Base-by-base conservation (phyloP, 2,888 invertebrate genomes). In the Temnothorax unifasciatus region DNA sequence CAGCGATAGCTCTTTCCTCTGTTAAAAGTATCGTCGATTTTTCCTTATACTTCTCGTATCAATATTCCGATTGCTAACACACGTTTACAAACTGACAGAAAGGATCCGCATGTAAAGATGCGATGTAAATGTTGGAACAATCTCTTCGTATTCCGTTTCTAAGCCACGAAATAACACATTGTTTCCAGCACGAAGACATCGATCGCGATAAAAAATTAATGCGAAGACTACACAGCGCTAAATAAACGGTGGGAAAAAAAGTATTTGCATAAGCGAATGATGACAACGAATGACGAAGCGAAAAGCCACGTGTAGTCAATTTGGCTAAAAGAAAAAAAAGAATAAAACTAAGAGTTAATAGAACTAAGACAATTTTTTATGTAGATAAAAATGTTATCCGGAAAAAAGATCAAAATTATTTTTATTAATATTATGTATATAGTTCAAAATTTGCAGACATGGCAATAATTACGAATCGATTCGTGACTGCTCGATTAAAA, bases 121-220 rank as follows among this genome's bases (percentile, higher is more conserved):
- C 34, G n/a, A 74, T 57, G 44, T 63, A 66, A 38, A 50, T 38
- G 13, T 63, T 15, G 34, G n/a, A 66, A 38, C n/a, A 38, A 76
- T 76, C 21, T 25, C 21, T 18, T 71, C 57, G 38, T 34, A 41
- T 25, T 29, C 54, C 9, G 69, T 69, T 54, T 54, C 52, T 54
- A 47, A 61, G 38, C 50, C 41, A n/a, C 54, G 18, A 68, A 69
- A 41, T 57, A 41, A 41, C 52, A 25, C 54, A 57, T 54, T 69
- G 54, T 69, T 76, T 21, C 11, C n/a, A 50, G 15, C 50, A 11
- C 66, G 25, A 25, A 50, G n/a, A 8, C 34, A 57, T 44, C 44
- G 34, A 71, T 71, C 44, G 73, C 34, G 13, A 59, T 77, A 68
- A 69, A 73, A 79, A 73, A 79, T 79, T 59, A 79, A 79, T 44